phyloP scores from a whole-genome alignment of 1,140 invertebrate genomes.

The Lepidurus couesii region DNA sequence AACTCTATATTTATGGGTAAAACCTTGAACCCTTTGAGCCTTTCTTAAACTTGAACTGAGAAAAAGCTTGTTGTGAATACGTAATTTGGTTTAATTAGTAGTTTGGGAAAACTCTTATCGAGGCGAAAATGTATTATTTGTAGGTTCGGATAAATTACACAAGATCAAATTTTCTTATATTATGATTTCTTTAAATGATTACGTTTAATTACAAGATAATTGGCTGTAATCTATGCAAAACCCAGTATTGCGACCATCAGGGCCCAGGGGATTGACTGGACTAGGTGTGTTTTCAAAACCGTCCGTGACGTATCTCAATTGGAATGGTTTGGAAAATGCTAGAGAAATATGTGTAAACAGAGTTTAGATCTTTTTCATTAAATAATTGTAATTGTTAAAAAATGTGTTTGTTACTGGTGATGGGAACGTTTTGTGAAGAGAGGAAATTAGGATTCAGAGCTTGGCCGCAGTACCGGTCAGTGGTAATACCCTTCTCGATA shows the following conservation, averaged over 20 bases:
- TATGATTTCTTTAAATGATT: neutral
- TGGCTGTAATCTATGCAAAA: conserved; percentile 16
- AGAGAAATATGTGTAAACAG: neutral
- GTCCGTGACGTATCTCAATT: conserved; percentile 3
- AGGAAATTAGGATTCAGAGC: conserved; percentile 10
- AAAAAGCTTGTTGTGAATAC: neutral
- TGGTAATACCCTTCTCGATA: neutral
- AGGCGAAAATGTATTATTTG: neutral
- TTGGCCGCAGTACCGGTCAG: conserved; percentile 10
- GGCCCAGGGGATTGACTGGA: neutral
- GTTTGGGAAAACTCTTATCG: neutral
- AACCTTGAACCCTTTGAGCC: conserved; percentile 7
- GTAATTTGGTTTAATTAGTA: neutral
- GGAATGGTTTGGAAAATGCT: neutral
- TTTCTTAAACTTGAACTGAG: neutral
- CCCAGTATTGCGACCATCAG: neutral
- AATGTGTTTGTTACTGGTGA: neutral
- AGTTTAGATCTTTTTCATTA: neutral
- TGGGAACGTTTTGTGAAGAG: neutral
- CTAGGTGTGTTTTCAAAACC: neutral
- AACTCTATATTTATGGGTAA: neutral
- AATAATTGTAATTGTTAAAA: neutral
- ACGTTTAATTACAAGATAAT: neutral
- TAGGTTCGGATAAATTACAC: neutral
- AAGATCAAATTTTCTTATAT: neutral